Base-by-base conservation (phyloP, 2,888 invertebrate genomes). In the Dione juno region DNA sequence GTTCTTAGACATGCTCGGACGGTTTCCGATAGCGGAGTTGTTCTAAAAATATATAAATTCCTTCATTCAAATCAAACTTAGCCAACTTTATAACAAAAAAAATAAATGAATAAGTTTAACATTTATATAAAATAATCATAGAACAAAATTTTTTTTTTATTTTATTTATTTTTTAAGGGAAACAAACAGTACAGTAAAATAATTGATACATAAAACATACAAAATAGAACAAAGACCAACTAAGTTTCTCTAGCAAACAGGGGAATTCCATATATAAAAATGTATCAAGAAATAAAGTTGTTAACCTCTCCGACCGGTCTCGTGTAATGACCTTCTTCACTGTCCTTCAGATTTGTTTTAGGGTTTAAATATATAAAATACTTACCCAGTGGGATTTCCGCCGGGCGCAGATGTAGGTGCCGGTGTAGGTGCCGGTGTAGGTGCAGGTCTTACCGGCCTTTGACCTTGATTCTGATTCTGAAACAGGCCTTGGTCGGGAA, bases 1-100 rank as follows among this genome's bases (percentile, higher is more conserved):
- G 54, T 66, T 5, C 74, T 74, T 8, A 84, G 69, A 76, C 87
- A 87, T 3, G 69, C 66, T 41, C 77, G 75, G 11, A 71, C 37
- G 3, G 57, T 45, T 1, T 35, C 41, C 21, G 52, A 43, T 3
- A 69, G 58, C 52, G 66, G 68, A 9, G 73, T 66, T 10, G 61
- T n/a, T 45, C 70, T 71, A 70, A 59, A 72, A 71, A 10, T 35
- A 35, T 9, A n/a, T n/a, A n/a, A n/a, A n/a, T n/a, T n/a, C n/a
- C n/a, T n/a, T n/a, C n/a, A n/a, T n/a, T n/a, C 1, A 16, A 19
- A 57, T 57, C 2, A 1, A 37, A 16, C 37, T 57, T 2, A 37
- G 11, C 5, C 19, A 45, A 11, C 28, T 10, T 9, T n/a, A 43
- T 21, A 37, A 8, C 28, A 48, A 37, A 35, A 48, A 63, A 19